Evolutionary conservation across 2,797 vertebrate genomes (phyloP), one percentile per base, ranked within the genome.

Genomic region (Mastacembelus armatus): DNA sequence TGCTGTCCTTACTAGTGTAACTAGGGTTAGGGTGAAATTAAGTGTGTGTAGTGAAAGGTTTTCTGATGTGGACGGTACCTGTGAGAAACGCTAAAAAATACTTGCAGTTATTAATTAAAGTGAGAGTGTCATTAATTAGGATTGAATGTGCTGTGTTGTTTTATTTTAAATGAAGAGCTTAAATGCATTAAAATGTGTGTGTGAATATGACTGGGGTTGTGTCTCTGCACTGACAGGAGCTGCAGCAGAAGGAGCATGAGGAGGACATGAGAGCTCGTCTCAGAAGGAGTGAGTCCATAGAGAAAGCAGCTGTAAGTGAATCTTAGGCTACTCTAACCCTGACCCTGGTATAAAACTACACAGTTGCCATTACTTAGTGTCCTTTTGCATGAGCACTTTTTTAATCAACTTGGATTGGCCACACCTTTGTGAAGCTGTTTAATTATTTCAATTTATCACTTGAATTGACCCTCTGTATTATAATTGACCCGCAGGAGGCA

Each of bases 251-350:
- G 66, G 94, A 96, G 65, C 94, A 94, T 3, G 91, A 94, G 60
- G 94, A 94, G 0, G 89, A 92, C 9, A 92, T 93, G 93, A 92
- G 92, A 63, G 92, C 93, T 52, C 87, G 90, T 40, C 85, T 93
- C 4, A 85, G 76, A 67, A 91, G 89, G 82, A 95, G 94, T 30
- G 93, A 94, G 64, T 93, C 95, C 57, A 93, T 94, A 24, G 95
- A 95, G 81, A 96, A 93, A 79, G 96, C 95, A 11, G 94, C 92
- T 2, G 96, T 96, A 81, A 93, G 94, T 89, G 2, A 29, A 39
- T 45, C 19, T 30, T 21, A n/a, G 0, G 12, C 21, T 10, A 22
- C 2, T 15, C 8, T 16, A 26, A 47, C 9, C n/a, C n/a, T n/a
- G n/a, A n/a, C n/a, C n/a, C n/a, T n/a, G n/a, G n/a, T n/a, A 16